Conservation (phyloP, 92 coral and sea anemone species). For the Epizoanthus fatuus region DNA sequence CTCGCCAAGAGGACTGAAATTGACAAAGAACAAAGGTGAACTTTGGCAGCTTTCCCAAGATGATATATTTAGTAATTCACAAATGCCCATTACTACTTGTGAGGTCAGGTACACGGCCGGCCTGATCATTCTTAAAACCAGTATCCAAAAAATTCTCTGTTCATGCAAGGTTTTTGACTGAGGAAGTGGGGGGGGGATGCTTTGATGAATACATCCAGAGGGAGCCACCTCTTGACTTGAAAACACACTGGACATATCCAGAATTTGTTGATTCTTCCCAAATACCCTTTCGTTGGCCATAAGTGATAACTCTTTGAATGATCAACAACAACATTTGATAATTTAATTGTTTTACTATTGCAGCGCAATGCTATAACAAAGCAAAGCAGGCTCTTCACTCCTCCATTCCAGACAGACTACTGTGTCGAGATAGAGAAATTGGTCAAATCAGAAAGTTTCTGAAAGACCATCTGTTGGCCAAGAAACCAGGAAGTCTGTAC, state of each 20-base stretch:
- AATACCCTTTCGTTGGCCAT: too few species aligned
- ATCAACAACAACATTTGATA: neutral
- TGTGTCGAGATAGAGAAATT: constrained; percentile 93
- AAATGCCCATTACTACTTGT: neutral
- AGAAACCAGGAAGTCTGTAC: constrained; percentile 94
- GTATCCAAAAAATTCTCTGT: too few species aligned
- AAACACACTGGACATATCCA: too few species aligned
- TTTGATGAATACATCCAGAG: too few species aligned
- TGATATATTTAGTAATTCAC: too few species aligned
- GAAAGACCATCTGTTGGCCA: constrained; percentile 71
- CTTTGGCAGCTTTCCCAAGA: too few species aligned
- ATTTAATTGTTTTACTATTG: neutral
- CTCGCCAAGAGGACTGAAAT: constrained; percentile 44
- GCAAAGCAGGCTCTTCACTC: constrained; percentile 96
- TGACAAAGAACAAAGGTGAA: constrained; percentile 20
- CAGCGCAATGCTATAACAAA: constrained; percentile 86
- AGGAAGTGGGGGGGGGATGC: too few species aligned
- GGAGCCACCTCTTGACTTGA: too few species aligned
- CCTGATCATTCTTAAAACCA: too few species aligned
- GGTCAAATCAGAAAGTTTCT: constrained; percentile 81
- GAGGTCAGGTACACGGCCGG: too few species aligned
- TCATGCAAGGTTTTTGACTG: too few species aligned
- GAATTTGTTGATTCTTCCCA: too few species aligned
- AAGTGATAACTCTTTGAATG: neutral
- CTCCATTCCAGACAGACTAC: constrained; percentile 86